phyloP scores from a whole-genome alignment of 2,888 invertebrate genomes.

The Phymatocera aterrima region DNA sequence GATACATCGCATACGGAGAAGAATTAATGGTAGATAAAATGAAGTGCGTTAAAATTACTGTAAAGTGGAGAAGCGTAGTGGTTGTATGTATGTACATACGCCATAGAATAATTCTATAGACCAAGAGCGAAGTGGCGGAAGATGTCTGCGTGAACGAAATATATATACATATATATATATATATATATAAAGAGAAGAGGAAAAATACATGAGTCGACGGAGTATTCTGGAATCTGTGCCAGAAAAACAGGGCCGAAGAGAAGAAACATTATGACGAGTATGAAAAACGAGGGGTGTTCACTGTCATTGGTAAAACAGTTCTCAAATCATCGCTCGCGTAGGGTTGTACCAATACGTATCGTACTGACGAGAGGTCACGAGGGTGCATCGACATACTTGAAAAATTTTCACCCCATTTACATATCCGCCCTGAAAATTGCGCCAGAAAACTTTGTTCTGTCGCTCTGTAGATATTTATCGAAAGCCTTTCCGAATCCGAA shows the following conservation, averaged over 20 bases:
- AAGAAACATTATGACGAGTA: slow-evolving; percentile 30
- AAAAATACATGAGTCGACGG: slow-evolving; percentile 43
- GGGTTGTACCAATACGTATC: slow-evolving; percentile 14
- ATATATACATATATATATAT: background rate
- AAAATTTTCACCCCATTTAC: background rate
- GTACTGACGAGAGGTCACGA: slow-evolving; percentile 5
- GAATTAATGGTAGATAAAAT: too few species aligned
- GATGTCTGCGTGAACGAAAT: slow-evolving; percentile 39
- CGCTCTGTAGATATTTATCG: too few species aligned
- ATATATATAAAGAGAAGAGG: too few species aligned
- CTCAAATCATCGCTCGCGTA: slow-evolving; percentile 17
- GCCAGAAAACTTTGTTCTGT: too few species aligned
- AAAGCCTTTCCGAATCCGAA: background rate
- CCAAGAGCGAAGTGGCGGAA: background rate
- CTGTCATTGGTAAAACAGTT: slow-evolving; percentile 25
- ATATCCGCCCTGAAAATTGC: too few species aligned
- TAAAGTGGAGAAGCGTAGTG: background rate
- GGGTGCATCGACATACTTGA: slow-evolving; percentile 25
- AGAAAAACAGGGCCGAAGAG: slow-evolving; percentile 55
- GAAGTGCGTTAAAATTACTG: background rate
- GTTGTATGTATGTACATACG: too few species aligned
- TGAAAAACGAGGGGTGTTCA: slow-evolving; percentile 22
- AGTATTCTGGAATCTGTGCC: slow-evolving; percentile 58
- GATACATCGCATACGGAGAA: too few species aligned
- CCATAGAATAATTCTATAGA: background rate